Conservation (phyloP, 1,140 invertebrate species). For the Laupala kohalensis region DNA sequence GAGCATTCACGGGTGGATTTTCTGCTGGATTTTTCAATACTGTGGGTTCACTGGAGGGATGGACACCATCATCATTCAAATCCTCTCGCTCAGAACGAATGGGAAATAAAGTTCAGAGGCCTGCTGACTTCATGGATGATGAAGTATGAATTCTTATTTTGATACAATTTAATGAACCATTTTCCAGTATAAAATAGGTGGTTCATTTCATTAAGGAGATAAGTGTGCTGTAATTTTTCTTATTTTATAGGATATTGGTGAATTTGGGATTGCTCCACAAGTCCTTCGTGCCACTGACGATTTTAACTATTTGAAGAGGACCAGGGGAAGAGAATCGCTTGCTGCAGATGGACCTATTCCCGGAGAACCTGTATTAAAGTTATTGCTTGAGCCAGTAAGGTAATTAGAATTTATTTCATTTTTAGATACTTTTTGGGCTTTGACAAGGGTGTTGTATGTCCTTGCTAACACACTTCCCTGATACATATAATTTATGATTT, state of each 20-base stretch:
- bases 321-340: constrained; percentile 26
- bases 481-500: too few species aligned
- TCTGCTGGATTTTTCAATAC: constrained; percentile 96
- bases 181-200: neutral
- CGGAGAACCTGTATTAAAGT: constrained; percentile 61
- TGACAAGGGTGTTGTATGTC: too few species aligned
- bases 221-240: too few species aligned
- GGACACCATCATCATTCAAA: constrained; percentile 81
- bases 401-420: too few species aligned
- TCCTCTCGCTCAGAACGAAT: constrained; percentile 68
- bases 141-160: constrained; percentile 42
- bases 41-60: constrained; percentile 91
- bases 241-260: constrained; percentile 58
- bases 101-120: constrained; percentile 36
- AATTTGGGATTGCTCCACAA: constrained; percentile 90
- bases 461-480: too few species aligned
- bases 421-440: too few species aligned
- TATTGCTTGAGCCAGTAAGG: constrained; percentile 64
- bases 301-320: constrained; percentile 37
- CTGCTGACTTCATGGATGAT: constrained; percentile 97
- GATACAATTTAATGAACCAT: neutral
- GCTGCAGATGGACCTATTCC: constrained; percentile 57
- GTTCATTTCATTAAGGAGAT: too few species aligned
- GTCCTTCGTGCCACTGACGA: constrained; percentile 62
- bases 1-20: constrained; percentile 98